Percentiles rank a stretch among this genome's conserved stretches.
Conservation (phyloP, 2,888 invertebrate genomes). For the Patella ulyssiponensis region DNA sequence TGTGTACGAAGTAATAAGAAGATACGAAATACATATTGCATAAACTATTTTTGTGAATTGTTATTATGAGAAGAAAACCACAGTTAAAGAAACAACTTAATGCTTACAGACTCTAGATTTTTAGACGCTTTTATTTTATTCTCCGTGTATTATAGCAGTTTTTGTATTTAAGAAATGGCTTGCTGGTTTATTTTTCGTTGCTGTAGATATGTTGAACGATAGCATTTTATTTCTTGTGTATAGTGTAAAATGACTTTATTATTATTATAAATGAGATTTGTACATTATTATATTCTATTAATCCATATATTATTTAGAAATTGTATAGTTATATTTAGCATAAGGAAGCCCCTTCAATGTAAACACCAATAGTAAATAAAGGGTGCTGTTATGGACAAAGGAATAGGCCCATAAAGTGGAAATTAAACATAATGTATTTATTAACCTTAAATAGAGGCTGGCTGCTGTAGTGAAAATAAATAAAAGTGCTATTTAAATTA, state of each 20-base stretch:
- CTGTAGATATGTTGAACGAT: not conserved
- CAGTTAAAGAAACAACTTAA: not conserved
- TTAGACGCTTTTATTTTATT: not conserved
- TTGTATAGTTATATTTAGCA: no score
- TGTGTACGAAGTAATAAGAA: not conserved
- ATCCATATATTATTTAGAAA: no score
- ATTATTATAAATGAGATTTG: not conserved
- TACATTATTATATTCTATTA: not conserved
- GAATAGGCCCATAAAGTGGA: no score
- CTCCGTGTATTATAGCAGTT: not conserved
- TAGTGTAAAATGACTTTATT: not conserved
- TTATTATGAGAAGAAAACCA: not conserved
- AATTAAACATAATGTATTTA: no score
- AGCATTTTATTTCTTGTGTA: not conserved
- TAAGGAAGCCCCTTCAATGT: no score
- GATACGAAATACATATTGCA: not conserved
- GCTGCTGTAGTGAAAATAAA: no score
- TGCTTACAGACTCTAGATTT: conserved; percentile 5
- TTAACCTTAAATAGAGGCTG: no score
- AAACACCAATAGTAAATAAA: no score
- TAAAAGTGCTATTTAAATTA: no score
- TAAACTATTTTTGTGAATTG: not conserved
- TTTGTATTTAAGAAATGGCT: not conserved
- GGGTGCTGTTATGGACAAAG: no score
- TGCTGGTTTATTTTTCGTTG: not conserved